A percentile compares a stretch with the other conserved stretches of the same genome.
Evolutionary conservation across 2,797 vertebrate genomes (phyloP).

Genomic region (Perdix hodgsoniae): DNA sequence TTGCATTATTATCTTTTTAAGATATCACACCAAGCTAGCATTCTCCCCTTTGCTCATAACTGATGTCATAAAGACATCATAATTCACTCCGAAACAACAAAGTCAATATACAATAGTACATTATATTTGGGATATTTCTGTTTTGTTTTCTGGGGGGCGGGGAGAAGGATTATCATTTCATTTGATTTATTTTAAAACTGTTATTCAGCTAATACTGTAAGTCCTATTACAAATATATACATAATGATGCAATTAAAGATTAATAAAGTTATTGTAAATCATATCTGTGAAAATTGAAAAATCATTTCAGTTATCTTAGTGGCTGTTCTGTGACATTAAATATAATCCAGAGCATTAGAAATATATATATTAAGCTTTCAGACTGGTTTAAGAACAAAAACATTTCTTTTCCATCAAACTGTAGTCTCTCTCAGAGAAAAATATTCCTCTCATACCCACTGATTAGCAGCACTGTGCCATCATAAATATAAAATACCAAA

Average conservation of each 20-base stretch:
- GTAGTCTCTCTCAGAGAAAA: not conserved
- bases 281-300: not conserved
- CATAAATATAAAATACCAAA: not conserved
- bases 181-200: not conserved
- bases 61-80: not conserved
- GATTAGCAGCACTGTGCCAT: not conserved
- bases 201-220: not conserved
- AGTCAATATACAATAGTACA: not conserved
- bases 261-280: not conserved
- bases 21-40: not conserved
- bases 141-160: not conserved
- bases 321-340: not conserved
- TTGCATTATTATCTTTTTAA: not conserved
- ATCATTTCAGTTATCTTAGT: not conserved
- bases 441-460: fast-evolving
- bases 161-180: not conserved
- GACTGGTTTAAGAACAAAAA: not conserved
- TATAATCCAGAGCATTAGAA: not conserved
- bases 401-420: not conserved
- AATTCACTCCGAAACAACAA: not conserved
- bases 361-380: not conserved
- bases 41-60: not conserved
- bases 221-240: not conserved
- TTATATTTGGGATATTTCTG: not conserved
- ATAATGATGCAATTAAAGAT: not conserved